These are phyloP conservation scores for Panthera leo DNA, from an alignment of 2,113 vertebrate genomes.

Conservation along the genomic window DNA sequence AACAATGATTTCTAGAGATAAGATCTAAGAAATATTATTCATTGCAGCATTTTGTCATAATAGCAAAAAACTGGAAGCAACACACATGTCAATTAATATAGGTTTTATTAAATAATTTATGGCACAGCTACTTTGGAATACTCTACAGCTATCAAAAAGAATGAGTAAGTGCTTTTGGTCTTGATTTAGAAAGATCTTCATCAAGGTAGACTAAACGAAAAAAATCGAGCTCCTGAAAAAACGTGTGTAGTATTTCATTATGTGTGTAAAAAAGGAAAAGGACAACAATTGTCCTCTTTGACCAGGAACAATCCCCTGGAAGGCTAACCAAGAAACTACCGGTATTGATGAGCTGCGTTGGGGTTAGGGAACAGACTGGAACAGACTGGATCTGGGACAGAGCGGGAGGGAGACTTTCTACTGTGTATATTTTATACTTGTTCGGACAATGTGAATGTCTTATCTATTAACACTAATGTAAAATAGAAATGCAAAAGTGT, in stretches of 20 bases:
- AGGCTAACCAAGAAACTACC: not conserved
- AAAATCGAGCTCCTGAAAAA: not conserved
- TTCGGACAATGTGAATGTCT: not conserved
- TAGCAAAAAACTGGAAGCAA: not conserved
- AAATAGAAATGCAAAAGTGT: not conserved
- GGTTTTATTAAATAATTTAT: not conserved
- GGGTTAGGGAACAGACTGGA: not conserved
- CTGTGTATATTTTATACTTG: not conserved
- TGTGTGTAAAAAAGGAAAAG: not conserved
- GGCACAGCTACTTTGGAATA: not conserved
- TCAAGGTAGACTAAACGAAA: not conserved
- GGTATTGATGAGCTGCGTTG: not conserved
- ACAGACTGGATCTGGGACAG: not conserved
- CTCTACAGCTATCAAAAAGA: not conserved
- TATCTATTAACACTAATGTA: not conserved
- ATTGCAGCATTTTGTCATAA: not conserved
- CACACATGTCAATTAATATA: not conserved
- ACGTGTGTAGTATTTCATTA: not conserved
- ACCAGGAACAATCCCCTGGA: not conserved
- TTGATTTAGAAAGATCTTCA: constrained; percentile 18
- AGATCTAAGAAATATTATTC: not conserved
- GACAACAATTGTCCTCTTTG: not conserved
- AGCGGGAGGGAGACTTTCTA: not conserved
- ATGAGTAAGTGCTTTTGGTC: not conserved
- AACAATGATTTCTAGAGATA: constrained; percentile 9